A percentile compares a stretch with the other conserved stretches of the same genome.
Conservation (phyloP, 2,888 invertebrate genomes). For the Pinctada fucata region DNA sequence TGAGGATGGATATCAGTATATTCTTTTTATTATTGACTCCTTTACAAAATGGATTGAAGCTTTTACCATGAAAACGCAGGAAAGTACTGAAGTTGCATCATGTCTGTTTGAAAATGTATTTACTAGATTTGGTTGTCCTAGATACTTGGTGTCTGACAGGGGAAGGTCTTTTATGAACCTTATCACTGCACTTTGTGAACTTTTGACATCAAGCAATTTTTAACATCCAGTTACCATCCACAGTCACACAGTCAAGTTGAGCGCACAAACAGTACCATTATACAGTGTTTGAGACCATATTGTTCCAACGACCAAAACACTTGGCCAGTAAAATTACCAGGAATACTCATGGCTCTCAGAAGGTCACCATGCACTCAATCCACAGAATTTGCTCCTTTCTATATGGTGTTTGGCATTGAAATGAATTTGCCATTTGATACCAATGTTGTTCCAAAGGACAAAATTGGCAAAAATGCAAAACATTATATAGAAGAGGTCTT, state of each 20-base stretch:
- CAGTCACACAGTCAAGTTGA: conserved; percentile 40
- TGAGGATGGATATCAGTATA: conserved; percentile 39
- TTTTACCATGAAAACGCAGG: conserved; percentile 39
- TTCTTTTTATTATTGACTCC: conserved; percentile 44
- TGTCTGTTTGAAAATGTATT: conserved; percentile 38
- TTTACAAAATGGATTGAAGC: conserved; percentile 48
- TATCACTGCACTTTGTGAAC: conserved; percentile 39
- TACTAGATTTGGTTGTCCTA: conserved; percentile 34
- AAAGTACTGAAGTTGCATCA: conserved; percentile 33
- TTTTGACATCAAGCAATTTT: conserved; percentile 35
- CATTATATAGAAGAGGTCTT: conserved; percentile 11
- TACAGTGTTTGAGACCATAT: conserved; percentile 35
- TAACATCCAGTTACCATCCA: conserved; percentile 42
- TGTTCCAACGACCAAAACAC: conserved; percentile 41
- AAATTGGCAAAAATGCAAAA: conserved; percentile 18
- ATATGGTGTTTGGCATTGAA: conserved; percentile 33
- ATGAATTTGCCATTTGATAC: conserved; percentile 37
- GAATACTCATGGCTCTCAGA: conserved; percentile 38
- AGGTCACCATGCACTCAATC: conserved; percentile 37
- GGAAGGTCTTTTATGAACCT: conserved; percentile 41
- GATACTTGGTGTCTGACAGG: conserved; percentile 35
- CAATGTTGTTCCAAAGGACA: conserved; percentile 26
- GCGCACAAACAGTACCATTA: conserved; percentile 39
- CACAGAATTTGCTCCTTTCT: conserved; percentile 32
- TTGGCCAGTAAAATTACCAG: conserved; percentile 43